A percentile compares a stretch with the other conserved stretches of the same genome.
Conservation (phyloP, 2,888 invertebrate species). For the Microctonus aethiopoides region DNA sequence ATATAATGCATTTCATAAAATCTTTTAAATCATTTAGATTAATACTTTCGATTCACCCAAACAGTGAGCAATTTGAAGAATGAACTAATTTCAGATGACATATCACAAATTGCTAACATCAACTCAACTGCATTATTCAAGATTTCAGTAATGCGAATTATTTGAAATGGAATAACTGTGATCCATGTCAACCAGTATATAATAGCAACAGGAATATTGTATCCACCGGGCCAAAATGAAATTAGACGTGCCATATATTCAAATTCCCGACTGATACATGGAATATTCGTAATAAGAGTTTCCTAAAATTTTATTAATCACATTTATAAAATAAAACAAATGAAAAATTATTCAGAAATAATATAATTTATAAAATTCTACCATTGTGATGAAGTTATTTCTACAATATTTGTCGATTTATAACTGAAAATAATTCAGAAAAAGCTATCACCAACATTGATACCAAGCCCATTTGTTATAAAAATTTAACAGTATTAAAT, state of each 20-base stretch:
- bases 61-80: neutral
- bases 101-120: constrained; percentile 6
- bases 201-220: neutral
- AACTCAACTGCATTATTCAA: neutral
- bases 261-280: neutral
- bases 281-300: neutral
- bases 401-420: too few species aligned
- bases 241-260: neutral
- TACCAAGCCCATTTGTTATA: too few species aligned
- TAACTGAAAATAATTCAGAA: too few species aligned
- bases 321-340: too few species aligned
- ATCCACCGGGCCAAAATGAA: neutral
- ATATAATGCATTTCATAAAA: too few species aligned
- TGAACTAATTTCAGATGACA: neutral
- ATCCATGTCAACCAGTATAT: neutral
- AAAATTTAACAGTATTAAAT: too few species aligned
- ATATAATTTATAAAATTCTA: too few species aligned
- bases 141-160: neutral
- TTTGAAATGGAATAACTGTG: constrained; percentile 24
- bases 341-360: too few species aligned
- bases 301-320: neutral
- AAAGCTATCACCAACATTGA: too few species aligned
- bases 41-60: constrained; percentile 24
- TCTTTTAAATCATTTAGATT: neutral
- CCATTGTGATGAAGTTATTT: too few species aligned